Percentiles rank a stretch among this genome's conserved stretches.
These are phyloP conservation scores for Drosophila leonis DNA, from an alignment of 2,888 invertebrate species.

Conservation along the genomic window DNA sequence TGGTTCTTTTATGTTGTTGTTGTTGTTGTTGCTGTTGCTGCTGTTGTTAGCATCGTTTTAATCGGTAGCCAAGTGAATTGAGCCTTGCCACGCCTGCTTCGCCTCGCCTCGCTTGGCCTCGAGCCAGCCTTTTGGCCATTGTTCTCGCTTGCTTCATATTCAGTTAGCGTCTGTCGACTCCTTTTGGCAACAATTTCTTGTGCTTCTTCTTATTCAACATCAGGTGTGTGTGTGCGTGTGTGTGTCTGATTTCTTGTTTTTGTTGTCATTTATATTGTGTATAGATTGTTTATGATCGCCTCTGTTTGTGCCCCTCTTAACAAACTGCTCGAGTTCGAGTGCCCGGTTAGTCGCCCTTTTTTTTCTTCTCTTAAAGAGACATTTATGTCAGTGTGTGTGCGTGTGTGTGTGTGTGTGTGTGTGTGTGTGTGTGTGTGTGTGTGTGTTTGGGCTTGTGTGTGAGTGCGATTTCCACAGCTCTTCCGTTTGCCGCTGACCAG, in stretches of 20 bases:
- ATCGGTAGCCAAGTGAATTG: conserved; percentile 62
- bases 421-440: conserved; percentile 1
- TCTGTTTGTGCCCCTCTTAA: conserved; percentile 22
- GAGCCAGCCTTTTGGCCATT: conserved; percentile 46
- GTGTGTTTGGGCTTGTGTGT: conserved; percentile 9
- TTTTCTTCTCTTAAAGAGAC: conserved; percentile 4
- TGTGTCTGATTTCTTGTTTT: conserved; percentile 20
- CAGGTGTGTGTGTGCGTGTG: neutral
- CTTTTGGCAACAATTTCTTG: conserved; percentile 65
- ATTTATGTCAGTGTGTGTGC: neutral
- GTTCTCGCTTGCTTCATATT: conserved; percentile 22
- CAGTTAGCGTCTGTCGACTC: conserved; percentile 34
- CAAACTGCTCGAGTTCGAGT: conserved; percentile 27
- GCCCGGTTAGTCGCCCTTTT: conserved; percentile 30
- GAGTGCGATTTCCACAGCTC: conserved; percentile 67
- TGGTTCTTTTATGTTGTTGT: conserved; percentile 7
- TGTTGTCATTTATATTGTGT: conserved; percentile 51
- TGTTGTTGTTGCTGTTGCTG: conserved; percentile 13
- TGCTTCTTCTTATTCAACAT: conserved; percentile 10
- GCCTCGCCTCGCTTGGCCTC: conserved; percentile 4
- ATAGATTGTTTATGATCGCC: conserved; percentile 44
- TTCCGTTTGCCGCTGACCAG: conserved; percentile 38
- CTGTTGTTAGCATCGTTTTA: conserved; percentile 55
- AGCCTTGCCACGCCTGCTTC: conserved; percentile 1
- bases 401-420: too few species aligned